Conservation (phyloP, 2,113 vertebrate genomes). For the Grammomys surdaster region DNA sequence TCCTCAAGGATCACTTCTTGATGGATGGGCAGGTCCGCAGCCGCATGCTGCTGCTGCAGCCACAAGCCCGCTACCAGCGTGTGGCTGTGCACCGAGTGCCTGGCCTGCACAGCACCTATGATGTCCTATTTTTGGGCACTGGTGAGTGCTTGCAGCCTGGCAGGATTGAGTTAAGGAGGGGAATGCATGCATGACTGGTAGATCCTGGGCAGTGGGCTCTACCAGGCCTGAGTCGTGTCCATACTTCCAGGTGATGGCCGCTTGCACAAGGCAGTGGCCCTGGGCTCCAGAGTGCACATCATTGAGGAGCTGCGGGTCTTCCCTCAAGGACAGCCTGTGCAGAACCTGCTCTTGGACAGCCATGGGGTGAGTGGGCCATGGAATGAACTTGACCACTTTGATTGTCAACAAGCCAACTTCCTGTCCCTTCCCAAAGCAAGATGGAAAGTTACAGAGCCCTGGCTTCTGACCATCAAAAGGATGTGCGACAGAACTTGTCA, state of each 20-base stretch:
- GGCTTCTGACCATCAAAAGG: background rate
- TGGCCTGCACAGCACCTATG: slow-evolving; percentile 85
- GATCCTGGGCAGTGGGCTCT: accelerated
- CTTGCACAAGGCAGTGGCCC: slow-evolving; percentile 94
- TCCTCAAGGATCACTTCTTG: slow-evolving; percentile 98
- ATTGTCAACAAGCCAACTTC: background rate
- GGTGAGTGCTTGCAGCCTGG: slow-evolving; percentile 80
- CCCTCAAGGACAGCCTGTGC: slow-evolving; percentile 88
- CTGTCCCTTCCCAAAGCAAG: background rate
- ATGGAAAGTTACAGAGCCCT: background rate
- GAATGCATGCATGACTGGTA: accelerated
- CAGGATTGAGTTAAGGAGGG: accelerated
- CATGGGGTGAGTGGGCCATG: slow-evolving; percentile 85
- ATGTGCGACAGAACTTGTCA: background rate
- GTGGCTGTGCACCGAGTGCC: slow-evolving; percentile 90
- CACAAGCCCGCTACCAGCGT: slow-evolving; percentile 92
- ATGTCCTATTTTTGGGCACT: slow-evolving; percentile 95
- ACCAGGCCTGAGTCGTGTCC: background rate
- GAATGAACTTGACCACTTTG: background rate
- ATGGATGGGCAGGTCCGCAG: slow-evolving; percentile 95
- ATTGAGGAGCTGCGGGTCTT: slow-evolving; percentile 95
- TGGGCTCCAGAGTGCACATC: slow-evolving; percentile 89
- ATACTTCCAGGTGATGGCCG: slow-evolving; percentile 91
- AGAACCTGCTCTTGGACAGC: slow-evolving; percentile 93
- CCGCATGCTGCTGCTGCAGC: slow-evolving; percentile 92